Percentiles rank a stretch among this genome's conserved stretches.
phyloP scores from a whole-genome alignment of 30 jellyfish, hydroid and myxozoan genomes.

The Aurelia sp. region DNA sequence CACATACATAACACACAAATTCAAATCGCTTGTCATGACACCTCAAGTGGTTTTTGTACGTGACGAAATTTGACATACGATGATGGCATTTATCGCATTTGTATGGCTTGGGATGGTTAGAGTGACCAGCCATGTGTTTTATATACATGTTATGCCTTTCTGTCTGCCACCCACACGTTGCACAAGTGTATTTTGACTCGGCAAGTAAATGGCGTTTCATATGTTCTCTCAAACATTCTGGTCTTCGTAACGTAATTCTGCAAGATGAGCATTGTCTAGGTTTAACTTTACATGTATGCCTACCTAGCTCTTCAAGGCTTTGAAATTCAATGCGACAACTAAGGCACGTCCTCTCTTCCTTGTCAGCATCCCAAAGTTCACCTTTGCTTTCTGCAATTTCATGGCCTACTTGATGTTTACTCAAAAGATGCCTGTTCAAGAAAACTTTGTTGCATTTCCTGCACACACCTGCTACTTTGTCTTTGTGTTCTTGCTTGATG shows the following conservation, averaged over 20 bases:
- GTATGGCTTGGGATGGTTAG: slow-evolving; percentile 32
- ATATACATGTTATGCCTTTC: not conserved
- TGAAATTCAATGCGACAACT: slow-evolving; percentile 26
- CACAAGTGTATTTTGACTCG: not conserved
- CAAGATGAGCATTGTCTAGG: slow-evolving; percentile 20
- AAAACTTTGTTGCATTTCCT: not conserved
- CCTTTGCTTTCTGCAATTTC: not conserved
- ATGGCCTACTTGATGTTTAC: slow-evolving; percentile 4
- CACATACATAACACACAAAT: slow-evolving; percentile 16
- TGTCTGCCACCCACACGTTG: slow-evolving; percentile 11
- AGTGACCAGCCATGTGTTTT: slow-evolving; percentile 37
- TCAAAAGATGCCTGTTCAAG: not conserved
- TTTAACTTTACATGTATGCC: slow-evolving; percentile 4
- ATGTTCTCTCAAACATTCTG: not conserved
- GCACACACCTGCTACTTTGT: not conserved
- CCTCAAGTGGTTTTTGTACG: slow-evolving; percentile 1
- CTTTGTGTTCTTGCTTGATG: not conserved
- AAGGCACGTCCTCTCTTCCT: slow-evolving; percentile 18
- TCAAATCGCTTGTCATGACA: slow-evolving; percentile 15
- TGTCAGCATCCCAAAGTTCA: slow-evolving; percentile 13
- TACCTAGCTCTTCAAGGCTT: not conserved
- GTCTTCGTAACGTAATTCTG: not conserved
- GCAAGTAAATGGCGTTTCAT: not conserved
- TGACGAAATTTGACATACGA: not conserved
- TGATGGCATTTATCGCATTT: slow-evolving; percentile 18